A percentile compares a stretch with the other conserved stretches of the same genome.
phyloP scores from a whole-genome alignment of 2,888 invertebrate genomes.

The Zele albiditarsus region DNA sequence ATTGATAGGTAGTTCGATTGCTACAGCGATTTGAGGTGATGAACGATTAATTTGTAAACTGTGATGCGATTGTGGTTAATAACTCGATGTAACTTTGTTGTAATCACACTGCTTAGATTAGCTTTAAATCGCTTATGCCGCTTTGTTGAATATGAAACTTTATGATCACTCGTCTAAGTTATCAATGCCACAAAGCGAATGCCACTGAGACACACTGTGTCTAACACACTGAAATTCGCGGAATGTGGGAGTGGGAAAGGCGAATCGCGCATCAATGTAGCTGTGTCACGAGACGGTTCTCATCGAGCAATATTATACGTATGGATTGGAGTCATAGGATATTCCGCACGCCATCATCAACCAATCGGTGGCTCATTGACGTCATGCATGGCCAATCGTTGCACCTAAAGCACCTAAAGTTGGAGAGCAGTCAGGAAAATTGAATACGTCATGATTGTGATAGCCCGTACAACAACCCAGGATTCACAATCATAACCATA shows the following conservation, averaged over 20 bases:
- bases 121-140: no score
- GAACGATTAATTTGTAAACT: no score
- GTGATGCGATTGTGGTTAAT: no score
- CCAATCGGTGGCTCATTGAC: conserved; percentile 9
- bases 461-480: conserved; percentile 33
- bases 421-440: not conserved
- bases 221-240: no score
- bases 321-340: not conserved
- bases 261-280: not conserved
- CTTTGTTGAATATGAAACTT: no score
- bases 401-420: not conserved
- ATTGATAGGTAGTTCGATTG: conserved; percentile 51
- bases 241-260: no score
- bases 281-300: conserved; percentile 1
- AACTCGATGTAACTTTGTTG: no score
- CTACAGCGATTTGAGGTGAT: conserved; percentile 49
- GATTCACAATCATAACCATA: no score
- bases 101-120: no score
- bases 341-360: conserved; percentile 12
- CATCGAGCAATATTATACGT: not conserved
- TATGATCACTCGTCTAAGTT: no score
- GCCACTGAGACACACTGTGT: no score
- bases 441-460: not conserved
- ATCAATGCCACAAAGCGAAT: no score
- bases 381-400: not conserved